These are phyloP conservation scores for Caradrina kadenii DNA, from an alignment of 2,888 invertebrate species.

Conservation along the genomic window DNA sequence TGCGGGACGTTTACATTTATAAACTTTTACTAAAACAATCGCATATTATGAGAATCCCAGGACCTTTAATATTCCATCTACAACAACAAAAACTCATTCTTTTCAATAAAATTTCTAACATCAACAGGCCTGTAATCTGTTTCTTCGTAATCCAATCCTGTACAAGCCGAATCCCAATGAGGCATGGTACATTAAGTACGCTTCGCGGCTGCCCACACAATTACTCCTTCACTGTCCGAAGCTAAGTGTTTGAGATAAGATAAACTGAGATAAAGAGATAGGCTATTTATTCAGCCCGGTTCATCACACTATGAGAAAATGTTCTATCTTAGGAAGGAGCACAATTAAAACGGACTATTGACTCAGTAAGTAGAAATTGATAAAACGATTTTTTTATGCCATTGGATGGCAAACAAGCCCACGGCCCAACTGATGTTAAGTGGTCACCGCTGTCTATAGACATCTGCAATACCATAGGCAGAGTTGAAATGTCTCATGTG, in stretches of 20 bases:
- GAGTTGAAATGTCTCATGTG: too few species aligned
- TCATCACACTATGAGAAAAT: neutral
- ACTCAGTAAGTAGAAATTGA: neutral
- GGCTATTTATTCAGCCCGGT: neutral
- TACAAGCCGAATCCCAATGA: slow-evolving; percentile 29
- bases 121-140: slow-evolving; percentile 2
- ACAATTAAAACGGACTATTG: neutral
- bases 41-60: neutral
- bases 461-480: too few species aligned
- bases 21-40: neutral
- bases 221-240: slow-evolving; percentile 29
- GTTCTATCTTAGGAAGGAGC: neutral
- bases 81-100: neutral
- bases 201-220: slow-evolving; percentile 9
- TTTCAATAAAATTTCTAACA: slow-evolving; percentile 13
- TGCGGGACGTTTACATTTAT: neutral
- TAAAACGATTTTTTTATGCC: neutral
- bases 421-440: too few species aligned
- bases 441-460: too few species aligned
- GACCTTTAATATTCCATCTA: neutral
- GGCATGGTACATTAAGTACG: slow-evolving; percentile 25
- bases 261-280: neutral
- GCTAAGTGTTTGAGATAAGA: slow-evolving; percentile 10
- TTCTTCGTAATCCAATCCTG: slow-evolving; percentile 21
- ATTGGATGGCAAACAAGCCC: too few species aligned